Evolutionary conservation across 2,113 vertebrate genomes (phyloP).

Genomic region (Psittacus erithacus): DNA sequence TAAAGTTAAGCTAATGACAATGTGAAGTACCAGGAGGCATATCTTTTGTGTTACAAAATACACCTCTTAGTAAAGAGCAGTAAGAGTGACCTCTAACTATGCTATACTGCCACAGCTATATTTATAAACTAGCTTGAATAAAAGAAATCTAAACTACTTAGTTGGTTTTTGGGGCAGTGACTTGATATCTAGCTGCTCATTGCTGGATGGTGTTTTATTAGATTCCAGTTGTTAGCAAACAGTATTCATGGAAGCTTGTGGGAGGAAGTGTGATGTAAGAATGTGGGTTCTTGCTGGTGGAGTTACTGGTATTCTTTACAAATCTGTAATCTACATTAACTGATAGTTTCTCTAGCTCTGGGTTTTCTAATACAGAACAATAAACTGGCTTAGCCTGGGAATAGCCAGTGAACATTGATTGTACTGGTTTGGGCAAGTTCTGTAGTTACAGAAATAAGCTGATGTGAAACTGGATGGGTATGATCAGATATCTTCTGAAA

Average conservation of each 20-base stretch:
- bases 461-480: constrained; percentile 33
- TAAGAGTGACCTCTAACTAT: neutral
- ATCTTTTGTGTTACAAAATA: neutral
- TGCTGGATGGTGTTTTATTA: neutral
- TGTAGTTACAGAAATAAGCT: constrained; percentile 12
- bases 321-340: neutral
- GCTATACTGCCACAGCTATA: neutral
- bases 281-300: neutral
- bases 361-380: neutral
- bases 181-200: neutral
- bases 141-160: neutral
- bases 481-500: constrained; percentile 58
- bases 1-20: neutral
- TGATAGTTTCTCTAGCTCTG: neutral
- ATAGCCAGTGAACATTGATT: neutral
- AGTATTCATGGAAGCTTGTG: neutral
- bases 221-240: neutral
- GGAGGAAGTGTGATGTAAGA: neutral
- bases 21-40: neutral
- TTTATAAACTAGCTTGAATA: neutral
- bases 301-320: constrained; percentile 15
- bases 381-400: neutral
- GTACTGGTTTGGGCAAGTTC: neutral
- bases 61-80: neutral
- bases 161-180: neutral